A percentile compares a stretch with the other conserved stretches of the same genome.
These are phyloP conservation scores for Andrena bucephala DNA, from an alignment of 2,888 invertebrate species.

Conservation along the genomic window DNA sequence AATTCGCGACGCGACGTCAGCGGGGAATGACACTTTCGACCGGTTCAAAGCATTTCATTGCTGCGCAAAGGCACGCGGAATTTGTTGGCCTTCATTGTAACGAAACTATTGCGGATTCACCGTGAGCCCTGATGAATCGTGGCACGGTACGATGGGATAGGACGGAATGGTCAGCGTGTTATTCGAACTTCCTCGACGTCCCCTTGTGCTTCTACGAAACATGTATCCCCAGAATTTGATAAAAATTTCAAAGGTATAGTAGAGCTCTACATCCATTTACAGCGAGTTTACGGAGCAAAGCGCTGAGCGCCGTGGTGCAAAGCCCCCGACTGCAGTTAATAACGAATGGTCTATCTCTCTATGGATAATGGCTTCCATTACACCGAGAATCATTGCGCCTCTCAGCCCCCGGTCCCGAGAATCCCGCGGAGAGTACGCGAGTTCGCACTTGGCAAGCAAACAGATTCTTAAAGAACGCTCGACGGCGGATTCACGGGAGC, in stretches of 20 bases:
- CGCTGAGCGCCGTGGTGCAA: neutral
- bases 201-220: too few species aligned
- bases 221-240: neutral
- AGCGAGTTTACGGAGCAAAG: neutral
- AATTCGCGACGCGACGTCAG: neutral
- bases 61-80: neutral
- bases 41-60: conserved; percentile 20
- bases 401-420: neutral
- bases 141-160: too few species aligned
- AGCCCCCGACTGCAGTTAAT: conserved; percentile 25
- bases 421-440: conserved; percentile 26
- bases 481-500: conserved; percentile 33
- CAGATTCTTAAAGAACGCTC: conserved; percentile 45
- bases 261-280: neutral
- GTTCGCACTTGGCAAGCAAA: conserved; percentile 59
- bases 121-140: neutral
- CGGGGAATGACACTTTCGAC: neutral
- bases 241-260: neutral
- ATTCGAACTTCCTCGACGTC: too few species aligned
- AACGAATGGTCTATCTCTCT: conserved; percentile 28
- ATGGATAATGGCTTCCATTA: conserved; percentile 40
- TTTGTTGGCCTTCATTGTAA: neutral
- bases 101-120: neutral
- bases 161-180: too few species aligned
- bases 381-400: conserved; percentile 9